These are phyloP conservation scores for Phortica okadai DNA, from an alignment of 2,888 invertebrate genomes.

Conservation along the genomic window DNA sequence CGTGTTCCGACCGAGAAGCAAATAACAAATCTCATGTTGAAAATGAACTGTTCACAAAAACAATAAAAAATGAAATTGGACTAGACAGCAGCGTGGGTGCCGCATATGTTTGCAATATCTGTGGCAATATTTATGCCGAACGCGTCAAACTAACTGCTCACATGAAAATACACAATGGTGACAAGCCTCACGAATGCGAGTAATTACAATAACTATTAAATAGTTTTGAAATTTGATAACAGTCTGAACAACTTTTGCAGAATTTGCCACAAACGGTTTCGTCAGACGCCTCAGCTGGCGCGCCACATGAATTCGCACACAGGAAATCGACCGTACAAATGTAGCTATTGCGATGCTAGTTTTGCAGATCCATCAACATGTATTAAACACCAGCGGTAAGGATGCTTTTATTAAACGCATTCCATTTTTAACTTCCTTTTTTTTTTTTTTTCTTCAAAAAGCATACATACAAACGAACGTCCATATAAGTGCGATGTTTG, in stretches of 20 bases:
- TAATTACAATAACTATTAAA: constrained; percentile 47
- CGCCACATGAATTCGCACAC: constrained; percentile 73
- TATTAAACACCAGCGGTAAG: constrained; percentile 73
- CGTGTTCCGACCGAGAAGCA: not conserved
- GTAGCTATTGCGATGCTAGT: constrained; percentile 70
- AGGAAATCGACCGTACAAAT: constrained; percentile 72
- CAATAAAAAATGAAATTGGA: not conserved
- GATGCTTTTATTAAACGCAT: not conserved
- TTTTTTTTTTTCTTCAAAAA: constrained; percentile 33
- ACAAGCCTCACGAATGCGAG: constrained; percentile 74
- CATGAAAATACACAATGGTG: constrained; percentile 66
- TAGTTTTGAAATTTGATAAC: not conserved
- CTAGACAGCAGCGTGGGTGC: not conserved
- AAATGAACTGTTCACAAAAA: not conserved
- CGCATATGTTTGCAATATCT: constrained; percentile 64
- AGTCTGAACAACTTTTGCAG: constrained; percentile 44
- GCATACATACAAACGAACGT: constrained; percentile 73
- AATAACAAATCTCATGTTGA: not conserved
- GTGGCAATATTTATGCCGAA: constrained; percentile 69
- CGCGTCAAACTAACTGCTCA: constrained; percentile 69
- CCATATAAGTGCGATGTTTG: constrained; percentile 70
- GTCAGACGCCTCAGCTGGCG: constrained; percentile 70
- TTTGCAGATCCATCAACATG: constrained; percentile 75
- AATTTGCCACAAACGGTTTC: constrained; percentile 72
- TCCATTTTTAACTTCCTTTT: not conserved